Evolutionary conservation across 2,888 invertebrate genomes (phyloP), one percentile per base, ranked within the genome.

Genomic region (Cylindroiulus punctatus): DNA sequence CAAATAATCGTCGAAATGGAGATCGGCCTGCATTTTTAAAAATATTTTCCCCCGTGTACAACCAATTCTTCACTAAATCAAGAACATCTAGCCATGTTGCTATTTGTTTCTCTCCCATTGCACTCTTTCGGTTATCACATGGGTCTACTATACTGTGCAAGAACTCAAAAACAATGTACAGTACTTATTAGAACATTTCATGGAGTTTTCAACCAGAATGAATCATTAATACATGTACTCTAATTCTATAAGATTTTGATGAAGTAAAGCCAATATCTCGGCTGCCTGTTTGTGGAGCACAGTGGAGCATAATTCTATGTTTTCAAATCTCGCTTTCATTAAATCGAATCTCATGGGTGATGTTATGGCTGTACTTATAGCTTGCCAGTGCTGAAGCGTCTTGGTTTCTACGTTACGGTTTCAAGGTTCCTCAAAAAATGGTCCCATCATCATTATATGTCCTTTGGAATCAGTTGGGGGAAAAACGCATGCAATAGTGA

Each of bases 211-310:
- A 81, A 26, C 32, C 32, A 26, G 19, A 26, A n/a, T 36, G 19
- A 81, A 81, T 36, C 17, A 81, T 36, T 36, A 26, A 81, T 17
- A 81, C 32, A 1, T 17, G 4, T 36, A 81, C 26, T 81, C 36
- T 36, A 4, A 36, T 36, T 36, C 36, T 36, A 36, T 32, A 81
- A 81, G 81, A 81, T 36, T 36, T 81, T 36, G 81, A 81, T 81
- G 32, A 81, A 81, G 81, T 17, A 81, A 26, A 81, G 19, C 17
- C 14, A n/a, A n/a, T n/a, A 7, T 5, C 30, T 26, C 81, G 81
- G n/a, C 52, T 44, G 8, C 44, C 14, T 44, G 52, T 17, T 1
- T 52, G 17, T 19, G 3, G n/a, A 19, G 52, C 2, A 52, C 52
- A n/a, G 52, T 12, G 12, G 17, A 19, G n/a, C 52, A 52, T 52